Percentiles rank a stretch among this genome's conserved stretches.
Evolutionary conservation across 1,140 invertebrate species (phyloP).

Genomic region (Conopomorpha cramerella): DNA sequence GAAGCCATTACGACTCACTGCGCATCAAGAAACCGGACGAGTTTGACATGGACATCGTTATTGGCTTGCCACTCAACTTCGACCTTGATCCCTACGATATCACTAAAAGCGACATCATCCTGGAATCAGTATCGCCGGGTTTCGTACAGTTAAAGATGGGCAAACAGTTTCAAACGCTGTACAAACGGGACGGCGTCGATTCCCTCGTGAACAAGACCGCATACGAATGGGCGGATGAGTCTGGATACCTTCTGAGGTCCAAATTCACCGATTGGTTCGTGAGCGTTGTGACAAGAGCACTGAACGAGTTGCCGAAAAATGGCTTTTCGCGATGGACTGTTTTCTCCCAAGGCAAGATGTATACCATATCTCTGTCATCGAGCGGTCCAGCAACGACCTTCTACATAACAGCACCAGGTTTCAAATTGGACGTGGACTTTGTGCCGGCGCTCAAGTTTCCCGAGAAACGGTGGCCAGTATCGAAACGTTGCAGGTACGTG

Average conservation of each 20-base stretch:
- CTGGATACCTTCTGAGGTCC: conserved; percentile 30
- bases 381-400: conserved; percentile 55
- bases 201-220: conserved; percentile 22
- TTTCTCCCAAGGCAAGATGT: conserved; percentile 10
- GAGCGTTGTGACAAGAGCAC: conserved; percentile 23
- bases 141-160: conserved; percentile 28
- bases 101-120: conserved; percentile 18
- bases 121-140: conserved; percentile 21
- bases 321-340: neutral
- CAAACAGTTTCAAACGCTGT: conserved; percentile 18
- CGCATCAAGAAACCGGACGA: conserved; percentile 59
- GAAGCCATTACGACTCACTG: conserved; percentile 60
- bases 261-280: conserved; percentile 47
- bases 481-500: conserved; percentile 14
- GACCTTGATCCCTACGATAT: conserved; percentile 7
- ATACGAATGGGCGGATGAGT: conserved; percentile 21
- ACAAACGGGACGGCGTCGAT: conserved; percentile 15
- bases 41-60: conserved; percentile 60
- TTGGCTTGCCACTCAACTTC: conserved; percentile 33
- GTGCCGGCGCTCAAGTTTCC: conserved; percentile 48
- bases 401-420: conserved; percentile 12
- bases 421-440: conserved; percentile 42
- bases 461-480: conserved; percentile 19
- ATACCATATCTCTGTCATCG: conserved; percentile 20
- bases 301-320: conserved; percentile 11